Evolutionary conservation across 2,797 vertebrate species (phyloP).

Genomic region (Anguilla pacifica): DNA sequence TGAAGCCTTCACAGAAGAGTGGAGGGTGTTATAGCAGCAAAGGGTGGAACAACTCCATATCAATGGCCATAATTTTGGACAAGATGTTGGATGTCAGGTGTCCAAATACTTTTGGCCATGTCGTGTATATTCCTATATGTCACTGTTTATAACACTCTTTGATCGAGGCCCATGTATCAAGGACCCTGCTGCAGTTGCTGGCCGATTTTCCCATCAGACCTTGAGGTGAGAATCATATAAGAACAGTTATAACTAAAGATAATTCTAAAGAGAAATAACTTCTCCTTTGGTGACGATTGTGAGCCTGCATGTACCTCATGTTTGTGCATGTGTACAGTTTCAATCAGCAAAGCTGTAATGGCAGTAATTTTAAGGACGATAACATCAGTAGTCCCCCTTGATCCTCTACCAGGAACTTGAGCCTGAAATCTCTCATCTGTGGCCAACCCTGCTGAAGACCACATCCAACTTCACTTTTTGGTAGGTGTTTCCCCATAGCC

Average conservation of each 20-base stretch:
- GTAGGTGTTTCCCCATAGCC: constrained; percentile 45
- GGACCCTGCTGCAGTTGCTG: constrained; percentile 64
- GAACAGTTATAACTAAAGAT: not conserved
- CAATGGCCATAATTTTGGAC: too few species aligned
- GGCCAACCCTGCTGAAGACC: constrained; percentile 67
- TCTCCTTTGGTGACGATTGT: not conserved
- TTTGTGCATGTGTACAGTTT: not conserved
- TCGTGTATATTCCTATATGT: not conserved
- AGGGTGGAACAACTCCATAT: too few species aligned
- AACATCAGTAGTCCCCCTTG: not conserved
- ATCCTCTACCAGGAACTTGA: constrained; percentile 52
- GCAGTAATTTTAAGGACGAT: not conserved
- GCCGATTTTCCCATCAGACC: constrained; percentile 68
- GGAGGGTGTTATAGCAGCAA: too few species aligned
- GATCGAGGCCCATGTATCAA: constrained; percentile 55
- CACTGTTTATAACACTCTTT: not conserved
- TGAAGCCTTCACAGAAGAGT: too few species aligned
- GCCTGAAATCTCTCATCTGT: constrained; percentile 54
- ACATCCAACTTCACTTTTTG: constrained; percentile 68
- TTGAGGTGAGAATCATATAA: constrained; percentile 58
- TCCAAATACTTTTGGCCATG: too few species aligned
- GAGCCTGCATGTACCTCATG: not conserved
- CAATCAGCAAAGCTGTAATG: not conserved
- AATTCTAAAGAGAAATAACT: not conserved
- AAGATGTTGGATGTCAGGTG: too few species aligned